Conservation (phyloP, 1,140 invertebrate genomes). For the Microplitis mediator region DNA sequence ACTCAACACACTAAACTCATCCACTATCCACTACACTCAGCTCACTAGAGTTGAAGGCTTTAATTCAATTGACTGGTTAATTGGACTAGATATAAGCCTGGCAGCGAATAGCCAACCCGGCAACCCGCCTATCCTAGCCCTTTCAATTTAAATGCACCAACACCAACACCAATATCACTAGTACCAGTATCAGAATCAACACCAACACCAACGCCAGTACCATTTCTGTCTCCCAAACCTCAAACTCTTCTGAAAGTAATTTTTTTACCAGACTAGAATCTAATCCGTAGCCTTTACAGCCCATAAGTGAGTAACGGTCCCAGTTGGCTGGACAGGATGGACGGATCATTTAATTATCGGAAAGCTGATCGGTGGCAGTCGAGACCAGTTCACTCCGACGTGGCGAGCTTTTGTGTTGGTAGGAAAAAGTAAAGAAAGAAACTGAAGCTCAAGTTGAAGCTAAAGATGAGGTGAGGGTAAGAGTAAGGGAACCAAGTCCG, state of each 20-base stretch:
- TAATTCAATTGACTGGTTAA: constrained; percentile 7
- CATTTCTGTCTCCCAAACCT: too few species aligned
- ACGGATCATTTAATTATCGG: constrained; percentile 42
- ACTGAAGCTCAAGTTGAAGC: not conserved
- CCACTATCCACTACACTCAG: not conserved
- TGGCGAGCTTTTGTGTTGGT: not conserved
- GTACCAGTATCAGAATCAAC: not conserved
- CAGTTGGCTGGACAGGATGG: constrained; percentile 20
- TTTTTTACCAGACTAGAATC: too few species aligned
- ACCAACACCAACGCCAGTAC: too few species aligned
- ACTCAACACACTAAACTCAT: not conserved
- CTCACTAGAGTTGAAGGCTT: not conserved
- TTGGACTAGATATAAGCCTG: not conserved
- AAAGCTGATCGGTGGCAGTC: constrained; percentile 40
- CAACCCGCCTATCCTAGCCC: not conserved
- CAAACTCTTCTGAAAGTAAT: too few species aligned
- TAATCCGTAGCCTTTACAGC: too few species aligned
- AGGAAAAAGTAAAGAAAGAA: not conserved
- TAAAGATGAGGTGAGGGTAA: not conserved
- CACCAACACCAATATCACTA: too few species aligned
- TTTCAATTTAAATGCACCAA: not conserved
- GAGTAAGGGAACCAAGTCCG: not conserved
- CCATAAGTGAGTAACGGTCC: not conserved
- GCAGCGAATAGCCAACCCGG: not conserved
- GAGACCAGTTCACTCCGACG: not conserved